phyloP scores from a whole-genome alignment of 2,888 invertebrate genomes.

The Eretmocerus hayati region DNA sequence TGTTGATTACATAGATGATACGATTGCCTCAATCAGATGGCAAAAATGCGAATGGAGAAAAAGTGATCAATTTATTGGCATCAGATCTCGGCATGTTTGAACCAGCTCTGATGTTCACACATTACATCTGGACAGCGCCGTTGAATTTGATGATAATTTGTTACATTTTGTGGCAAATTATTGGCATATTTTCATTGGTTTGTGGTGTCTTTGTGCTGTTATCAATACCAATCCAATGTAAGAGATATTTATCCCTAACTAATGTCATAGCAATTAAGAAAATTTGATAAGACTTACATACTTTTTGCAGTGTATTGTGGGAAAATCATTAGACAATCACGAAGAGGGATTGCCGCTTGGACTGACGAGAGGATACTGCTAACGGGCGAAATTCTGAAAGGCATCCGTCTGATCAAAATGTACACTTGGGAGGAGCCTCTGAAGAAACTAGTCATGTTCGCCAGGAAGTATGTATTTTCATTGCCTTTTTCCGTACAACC shows the following conservation, averaged over 20 bases:
- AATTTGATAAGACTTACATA: background rate
- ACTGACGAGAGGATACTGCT: constrained; percentile 69
- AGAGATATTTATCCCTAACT: constrained; percentile 37
- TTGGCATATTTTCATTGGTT: constrained; percentile 53
- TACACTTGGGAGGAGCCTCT: constrained; percentile 80
- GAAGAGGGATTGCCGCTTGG: constrained; percentile 47
- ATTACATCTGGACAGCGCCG: constrained; percentile 77
- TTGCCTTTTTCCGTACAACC: too few species aligned
- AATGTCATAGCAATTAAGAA: background rate
- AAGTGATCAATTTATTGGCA: constrained; percentile 76
- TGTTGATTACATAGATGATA: background rate
- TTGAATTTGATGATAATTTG: constrained; percentile 60
- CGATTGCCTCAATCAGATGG: constrained; percentile 37
- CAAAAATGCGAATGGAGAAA: constrained; percentile 50
- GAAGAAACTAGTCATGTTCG: constrained; percentile 61
- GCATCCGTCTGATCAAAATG: constrained; percentile 80
- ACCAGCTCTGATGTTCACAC: constrained; percentile 59
- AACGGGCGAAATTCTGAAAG: constrained; percentile 73
- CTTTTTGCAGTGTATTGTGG: constrained; percentile 46
- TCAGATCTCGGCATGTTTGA: constrained; percentile 82
- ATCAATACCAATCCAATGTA: constrained; percentile 50
- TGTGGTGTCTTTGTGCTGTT: constrained; percentile 56
- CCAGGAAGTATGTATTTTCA: too few species aligned
- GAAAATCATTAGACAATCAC: constrained; percentile 45
- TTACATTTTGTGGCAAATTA: constrained; percentile 52